Percentiles rank a stretch among this genome's conserved stretches.
phyloP scores from a whole-genome alignment of 2,113 vertebrate species.

The Eleginops maclovinus region DNA sequence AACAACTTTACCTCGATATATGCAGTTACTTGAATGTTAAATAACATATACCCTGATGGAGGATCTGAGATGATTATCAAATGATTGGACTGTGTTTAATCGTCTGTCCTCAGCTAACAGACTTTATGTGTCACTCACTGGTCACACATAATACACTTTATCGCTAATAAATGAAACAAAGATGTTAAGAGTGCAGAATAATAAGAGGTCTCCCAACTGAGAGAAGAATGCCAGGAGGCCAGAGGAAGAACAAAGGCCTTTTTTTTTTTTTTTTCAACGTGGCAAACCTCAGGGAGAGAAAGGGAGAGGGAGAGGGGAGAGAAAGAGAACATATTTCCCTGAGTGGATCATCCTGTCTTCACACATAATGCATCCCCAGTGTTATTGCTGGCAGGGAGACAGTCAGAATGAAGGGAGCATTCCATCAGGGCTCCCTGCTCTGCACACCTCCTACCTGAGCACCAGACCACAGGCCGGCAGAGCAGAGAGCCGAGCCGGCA shows the following conservation, averaged over 20 bases:
- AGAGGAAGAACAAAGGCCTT: slow-evolving; percentile 33
- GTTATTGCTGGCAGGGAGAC: slow-evolving; percentile 48
- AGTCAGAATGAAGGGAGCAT: slow-evolving; percentile 47
- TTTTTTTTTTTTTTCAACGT: slow-evolving; percentile 45
- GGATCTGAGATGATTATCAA: background rate
- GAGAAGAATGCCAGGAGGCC: slow-evolving; percentile 7
- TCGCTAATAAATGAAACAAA: background rate
- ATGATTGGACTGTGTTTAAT: background rate
- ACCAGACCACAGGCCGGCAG: slow-evolving; percentile 2
- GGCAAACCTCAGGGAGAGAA: slow-evolving; percentile 40
- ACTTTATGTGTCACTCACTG: background rate
- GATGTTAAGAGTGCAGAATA: background rate
- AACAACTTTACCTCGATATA: too few relatives aligned
- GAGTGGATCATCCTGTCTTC: slow-evolving; percentile 49
- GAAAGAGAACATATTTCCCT: slow-evolving; percentile 42
- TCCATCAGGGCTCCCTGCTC: slow-evolving; percentile 26
- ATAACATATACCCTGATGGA: too few relatives aligned
- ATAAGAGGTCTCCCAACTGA: background rate
- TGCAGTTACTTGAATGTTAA: too few relatives aligned
- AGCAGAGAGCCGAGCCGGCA: background rate
- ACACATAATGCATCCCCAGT: slow-evolving; percentile 60
- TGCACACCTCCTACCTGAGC: slow-evolving; percentile 39
- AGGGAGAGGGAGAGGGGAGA: background rate
- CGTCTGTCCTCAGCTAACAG: background rate
- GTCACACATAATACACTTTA: background rate